Conservation (phyloP, 2,113 vertebrate species). For the Scolopax mira region DNA sequence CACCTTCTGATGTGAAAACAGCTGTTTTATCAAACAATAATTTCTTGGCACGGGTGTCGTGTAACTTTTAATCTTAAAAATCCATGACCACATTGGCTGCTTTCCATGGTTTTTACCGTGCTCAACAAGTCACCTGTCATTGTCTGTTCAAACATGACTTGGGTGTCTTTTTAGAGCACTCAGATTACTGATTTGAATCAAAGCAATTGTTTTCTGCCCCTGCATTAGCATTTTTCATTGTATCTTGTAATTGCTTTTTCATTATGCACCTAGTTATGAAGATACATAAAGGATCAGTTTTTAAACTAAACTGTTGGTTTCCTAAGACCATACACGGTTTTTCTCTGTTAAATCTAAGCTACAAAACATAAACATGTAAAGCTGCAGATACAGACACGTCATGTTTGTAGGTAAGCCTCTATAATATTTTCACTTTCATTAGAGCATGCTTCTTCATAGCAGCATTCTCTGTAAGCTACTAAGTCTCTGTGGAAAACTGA, state of each 20-base stretch:
- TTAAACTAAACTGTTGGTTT: background rate
- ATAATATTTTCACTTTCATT: background rate
- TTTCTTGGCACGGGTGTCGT: background rate
- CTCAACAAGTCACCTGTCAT: background rate
- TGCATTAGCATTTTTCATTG: background rate
- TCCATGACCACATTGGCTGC: background rate
- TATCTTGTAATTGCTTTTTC: slow-evolving; percentile 4
- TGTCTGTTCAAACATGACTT: background rate
- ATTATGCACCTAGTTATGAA: background rate
- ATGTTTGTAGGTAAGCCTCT: background rate
- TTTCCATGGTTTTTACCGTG: background rate
- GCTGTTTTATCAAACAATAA: background rate
- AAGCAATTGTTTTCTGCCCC: background rate
- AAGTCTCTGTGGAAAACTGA: slow-evolving; percentile 25
- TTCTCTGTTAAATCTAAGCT: background rate
- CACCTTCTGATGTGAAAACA: background rate
- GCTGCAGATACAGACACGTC: background rate
- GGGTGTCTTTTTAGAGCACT: background rate
- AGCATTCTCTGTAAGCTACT: background rate
- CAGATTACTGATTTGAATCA: background rate
- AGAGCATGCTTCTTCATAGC: background rate
- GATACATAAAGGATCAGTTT: background rate
- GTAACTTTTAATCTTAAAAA: background rate
- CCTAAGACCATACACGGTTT: background rate
- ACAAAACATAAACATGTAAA: background rate